A percentile compares a stretch with the other conserved stretches of the same genome.
phyloP scores from a whole-genome alignment of 1,140 invertebrate genomes.

The Ceratosolen solmsi region DNA sequence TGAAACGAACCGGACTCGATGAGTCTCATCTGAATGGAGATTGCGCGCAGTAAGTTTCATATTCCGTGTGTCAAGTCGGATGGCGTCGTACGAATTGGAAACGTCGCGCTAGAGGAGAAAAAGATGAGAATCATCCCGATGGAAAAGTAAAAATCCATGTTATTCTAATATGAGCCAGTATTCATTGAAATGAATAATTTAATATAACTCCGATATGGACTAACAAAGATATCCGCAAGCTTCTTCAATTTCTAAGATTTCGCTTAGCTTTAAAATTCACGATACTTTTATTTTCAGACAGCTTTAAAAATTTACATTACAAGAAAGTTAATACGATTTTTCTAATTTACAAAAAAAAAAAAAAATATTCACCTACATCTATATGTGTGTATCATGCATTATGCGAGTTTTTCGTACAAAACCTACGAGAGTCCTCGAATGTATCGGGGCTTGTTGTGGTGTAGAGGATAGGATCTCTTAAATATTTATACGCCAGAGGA shows the following conservation, averaged over 20 bases:
- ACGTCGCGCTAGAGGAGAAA: slow-evolving; percentile 34
- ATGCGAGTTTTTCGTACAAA: too few relatives aligned
- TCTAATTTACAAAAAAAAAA: too few relatives aligned
- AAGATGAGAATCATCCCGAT: slow-evolving; percentile 19
- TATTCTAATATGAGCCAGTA: slow-evolving; percentile 12
- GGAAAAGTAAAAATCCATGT: slow-evolving; percentile 26
- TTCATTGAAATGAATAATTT: slow-evolving; percentile 32
- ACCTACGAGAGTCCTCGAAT: too few relatives aligned
- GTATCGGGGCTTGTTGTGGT: not conserved
- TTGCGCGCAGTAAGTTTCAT: slow-evolving; percentile 39
- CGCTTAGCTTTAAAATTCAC: too few relatives aligned
- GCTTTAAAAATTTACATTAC: too few relatives aligned
- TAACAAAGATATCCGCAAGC: not conserved
- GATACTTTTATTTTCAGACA: too few relatives aligned
- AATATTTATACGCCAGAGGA: slow-evolving; percentile 55
- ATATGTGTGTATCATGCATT: too few relatives aligned
- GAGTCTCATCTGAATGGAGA: slow-evolving; percentile 52
- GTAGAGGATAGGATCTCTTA: too few relatives aligned
- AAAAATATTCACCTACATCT: too few relatives aligned
- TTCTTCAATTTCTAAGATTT: not conserved
- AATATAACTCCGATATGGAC: not conserved
- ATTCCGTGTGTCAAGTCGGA: slow-evolving; percentile 27
- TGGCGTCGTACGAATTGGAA: slow-evolving; percentile 44
- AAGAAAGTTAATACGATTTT: too few relatives aligned
- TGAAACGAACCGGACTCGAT: slow-evolving; percentile 27